Conservation (phyloP, 2,888 invertebrate genomes). For the Dynastes hyllus region DNA sequence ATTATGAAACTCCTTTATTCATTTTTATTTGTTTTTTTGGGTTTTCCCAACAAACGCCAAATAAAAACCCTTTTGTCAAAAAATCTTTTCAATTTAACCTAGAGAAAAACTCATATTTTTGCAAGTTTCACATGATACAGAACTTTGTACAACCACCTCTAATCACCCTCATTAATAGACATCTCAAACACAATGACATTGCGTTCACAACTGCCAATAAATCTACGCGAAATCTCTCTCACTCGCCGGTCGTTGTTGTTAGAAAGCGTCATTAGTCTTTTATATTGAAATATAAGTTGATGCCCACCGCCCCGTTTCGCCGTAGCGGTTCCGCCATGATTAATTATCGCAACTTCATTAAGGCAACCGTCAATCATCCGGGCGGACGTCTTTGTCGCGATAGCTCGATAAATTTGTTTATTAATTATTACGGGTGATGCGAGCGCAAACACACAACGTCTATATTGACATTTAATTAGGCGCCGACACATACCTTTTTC, state of each 20-base stretch:
- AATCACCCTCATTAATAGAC: too few species aligned
- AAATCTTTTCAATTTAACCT: too few species aligned
- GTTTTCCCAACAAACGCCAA: too few species aligned
- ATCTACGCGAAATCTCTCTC: conserved; percentile 8
- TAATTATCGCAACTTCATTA: conserved; percentile 53
- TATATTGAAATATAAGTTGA: conserved; percentile 51
- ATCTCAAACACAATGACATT: too few species aligned
- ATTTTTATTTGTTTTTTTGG: too few species aligned
- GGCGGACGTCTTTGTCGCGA: conserved; percentile 46
- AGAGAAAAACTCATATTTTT: too few species aligned
- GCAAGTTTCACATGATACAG: not conserved
- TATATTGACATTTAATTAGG: conserved; percentile 46
- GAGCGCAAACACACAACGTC: conserved; percentile 35
- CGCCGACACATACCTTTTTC: not conserved
- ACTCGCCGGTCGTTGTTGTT: conserved; percentile 21
- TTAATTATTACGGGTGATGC: conserved; percentile 50
- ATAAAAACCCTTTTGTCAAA: too few species aligned
- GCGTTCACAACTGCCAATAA: not conserved
- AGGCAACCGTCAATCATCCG: conserved; percentile 50
- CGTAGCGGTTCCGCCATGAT: conserved; percentile 43
- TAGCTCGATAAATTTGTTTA: conserved; percentile 51
- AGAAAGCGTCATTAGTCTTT: conserved; percentile 54
- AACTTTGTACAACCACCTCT: not conserved
- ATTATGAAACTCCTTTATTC: too few species aligned
- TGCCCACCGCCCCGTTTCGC: conserved; percentile 17